Evolutionary conservation across 2,113 vertebrate genomes (phyloP), one percentile per base, ranked within the genome.

Genomic region (Larimichthys polyactis): DNA sequence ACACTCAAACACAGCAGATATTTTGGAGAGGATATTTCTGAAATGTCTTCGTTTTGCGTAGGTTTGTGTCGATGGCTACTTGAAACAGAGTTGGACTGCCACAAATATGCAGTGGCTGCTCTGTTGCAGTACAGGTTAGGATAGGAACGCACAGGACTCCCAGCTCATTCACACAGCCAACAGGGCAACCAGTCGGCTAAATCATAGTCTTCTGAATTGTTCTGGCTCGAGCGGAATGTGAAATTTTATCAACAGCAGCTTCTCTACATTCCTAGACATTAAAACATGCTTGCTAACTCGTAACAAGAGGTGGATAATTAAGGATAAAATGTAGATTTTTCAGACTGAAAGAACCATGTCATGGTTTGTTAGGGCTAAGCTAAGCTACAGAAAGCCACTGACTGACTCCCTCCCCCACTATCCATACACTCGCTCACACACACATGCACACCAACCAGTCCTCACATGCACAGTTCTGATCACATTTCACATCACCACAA

Each of bases 401-500:
- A 60, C 74, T 40, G 40, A 55, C 75, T 82, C 90, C 92, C 83
- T 89, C 88, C 91, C 87, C 90, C 87, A 89, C 83, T 52, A 52
- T 71, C 65, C 66, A 81, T 57, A 80, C 69, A 81, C 40, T 29
- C 55, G 81, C 64, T 43, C 64, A 51, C 63, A 55, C 63, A 55
- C 71, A 74, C 36, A 63, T 60, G 74, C 84, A 76, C 69, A 86
- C 64, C 49, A 60, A 74, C 75, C 11, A 71, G 54, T 65, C 51
- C 70, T 40, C 71, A 76, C 36, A 63, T 60, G 74, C 84, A 76
- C 69, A 86, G 81, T 85, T 88, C 88, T 91, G 93, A 94, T 94
- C 92, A 90, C 91, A 90, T 94, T 95, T 93, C 93, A 94, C 86
- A 89, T 94, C 86, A 89, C 92, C 89, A 93, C 86, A 91, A 94